Conservation (phyloP, 2,113 vertebrate genomes). For the Aleadryas rufinucha region DNA sequence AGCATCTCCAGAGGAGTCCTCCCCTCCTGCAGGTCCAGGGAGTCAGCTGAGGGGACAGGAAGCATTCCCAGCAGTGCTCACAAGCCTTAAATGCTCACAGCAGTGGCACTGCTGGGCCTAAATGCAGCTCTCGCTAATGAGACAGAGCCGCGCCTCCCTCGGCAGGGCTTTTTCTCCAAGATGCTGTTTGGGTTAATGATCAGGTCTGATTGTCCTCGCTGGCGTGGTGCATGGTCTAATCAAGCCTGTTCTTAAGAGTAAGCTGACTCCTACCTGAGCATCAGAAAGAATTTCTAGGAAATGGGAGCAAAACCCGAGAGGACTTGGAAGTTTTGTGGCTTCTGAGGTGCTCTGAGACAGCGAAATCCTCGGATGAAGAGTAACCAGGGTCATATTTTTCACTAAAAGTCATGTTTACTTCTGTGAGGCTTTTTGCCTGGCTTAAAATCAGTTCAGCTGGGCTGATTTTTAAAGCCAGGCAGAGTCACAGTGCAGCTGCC, state of each 20-base stretch:
- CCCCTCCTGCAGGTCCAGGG: not conserved
- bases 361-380: accelerated
- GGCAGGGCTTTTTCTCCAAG: not conserved
- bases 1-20: not conserved
- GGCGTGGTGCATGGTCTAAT: not conserved
- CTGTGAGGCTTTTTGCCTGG: not conserved
- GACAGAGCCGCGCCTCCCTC: not conserved
- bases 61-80: not conserved
- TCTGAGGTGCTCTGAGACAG: not conserved
- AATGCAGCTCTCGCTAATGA: not conserved
- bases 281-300: not conserved
- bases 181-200: not conserved
- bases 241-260: not conserved
- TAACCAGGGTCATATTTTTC: not conserved
- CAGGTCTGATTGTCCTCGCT: not conserved
- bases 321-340: not conserved
- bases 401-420: not conserved
- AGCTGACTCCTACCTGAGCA: accelerated
- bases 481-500: not conserved
- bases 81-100: not conserved
- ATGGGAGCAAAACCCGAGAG: not conserved
- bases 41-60: not conserved
- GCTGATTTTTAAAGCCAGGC: not conserved
- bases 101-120: not conserved
- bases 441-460: not conserved